phyloP scores from a whole-genome alignment of 2,113 vertebrate species.

The Leptodactylus fuscus region DNA sequence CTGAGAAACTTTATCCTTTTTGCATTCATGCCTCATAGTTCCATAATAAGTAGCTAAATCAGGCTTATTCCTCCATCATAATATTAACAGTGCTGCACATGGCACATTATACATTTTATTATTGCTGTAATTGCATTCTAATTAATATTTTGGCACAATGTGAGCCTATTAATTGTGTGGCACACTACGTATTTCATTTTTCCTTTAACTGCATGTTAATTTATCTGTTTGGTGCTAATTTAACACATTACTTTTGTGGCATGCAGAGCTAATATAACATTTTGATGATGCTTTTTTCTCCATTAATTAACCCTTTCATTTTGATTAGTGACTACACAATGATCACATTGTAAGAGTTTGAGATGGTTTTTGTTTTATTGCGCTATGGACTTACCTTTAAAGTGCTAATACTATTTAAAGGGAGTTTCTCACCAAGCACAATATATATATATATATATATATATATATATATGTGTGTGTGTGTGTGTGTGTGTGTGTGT shows the following conservation, averaged over 20 bases:
- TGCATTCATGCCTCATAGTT: neutral
- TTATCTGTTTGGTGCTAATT: constrained; percentile 20
- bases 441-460: too few species aligned
- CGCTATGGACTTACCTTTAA: neutral
- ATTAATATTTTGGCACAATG: constrained; percentile 28
- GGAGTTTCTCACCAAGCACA: neutral
- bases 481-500: too few species aligned
- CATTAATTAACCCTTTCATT: neutral
- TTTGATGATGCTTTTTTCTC: neutral
- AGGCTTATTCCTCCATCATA: constrained; percentile 10
- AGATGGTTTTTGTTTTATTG: neutral
- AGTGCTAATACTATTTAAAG: neutral
- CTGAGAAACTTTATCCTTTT: neutral
- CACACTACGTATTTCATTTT: constrained; percentile 22
- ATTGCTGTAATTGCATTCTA: constrained; percentile 27
- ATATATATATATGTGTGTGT: too few species aligned
- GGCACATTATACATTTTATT: constrained; percentile 11
- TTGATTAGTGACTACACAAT: neutral
- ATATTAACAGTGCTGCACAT: constrained; percentile 9
- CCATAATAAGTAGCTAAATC: constrained; percentile 1
- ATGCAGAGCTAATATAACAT: constrained; percentile 11
- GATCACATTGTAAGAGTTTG: neutral
- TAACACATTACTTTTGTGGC: constrained; percentile 10
- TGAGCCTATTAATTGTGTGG: constrained; percentile 5
- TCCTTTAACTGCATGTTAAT: constrained; percentile 10